Evolutionary conservation across 2,888 invertebrate genomes (phyloP).

Genomic region (Heliconius erato): DNA sequence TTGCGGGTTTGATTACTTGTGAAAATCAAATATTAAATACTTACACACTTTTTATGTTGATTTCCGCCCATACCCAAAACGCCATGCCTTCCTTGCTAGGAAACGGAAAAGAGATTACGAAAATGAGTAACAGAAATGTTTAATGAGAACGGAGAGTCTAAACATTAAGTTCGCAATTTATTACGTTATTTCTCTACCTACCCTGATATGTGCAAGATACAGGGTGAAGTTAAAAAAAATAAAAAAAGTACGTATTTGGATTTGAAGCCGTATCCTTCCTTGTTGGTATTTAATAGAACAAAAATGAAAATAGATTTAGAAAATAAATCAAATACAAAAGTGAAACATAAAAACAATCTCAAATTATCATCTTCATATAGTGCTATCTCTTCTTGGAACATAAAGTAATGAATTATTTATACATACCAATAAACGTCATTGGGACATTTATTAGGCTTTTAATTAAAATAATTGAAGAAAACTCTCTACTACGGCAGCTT

Average conservation of each 20-base stretch:
- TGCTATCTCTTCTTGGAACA: not conserved
- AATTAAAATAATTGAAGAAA: constrained; percentile 50
- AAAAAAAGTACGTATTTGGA: too few species aligned
- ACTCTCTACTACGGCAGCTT: constrained; percentile 23
- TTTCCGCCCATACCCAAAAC: too few species aligned
- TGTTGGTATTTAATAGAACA: too few species aligned
- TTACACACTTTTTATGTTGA: too few species aligned
- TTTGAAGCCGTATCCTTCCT: too few species aligned
- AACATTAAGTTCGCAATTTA: not conserved
- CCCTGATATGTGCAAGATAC: not conserved
- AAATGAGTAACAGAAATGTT: too few species aligned
- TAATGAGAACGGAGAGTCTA: not conserved
- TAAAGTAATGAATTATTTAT: constrained; percentile 47
- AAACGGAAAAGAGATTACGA: too few species aligned
- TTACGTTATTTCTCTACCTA: not conserved
- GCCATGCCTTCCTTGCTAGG: too few species aligned
- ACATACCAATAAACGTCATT: constrained; percentile 41
- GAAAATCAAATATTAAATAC: too few species aligned
- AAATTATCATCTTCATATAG: not conserved
- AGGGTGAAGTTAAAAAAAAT: not conserved
- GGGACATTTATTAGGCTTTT: constrained; percentile 50
- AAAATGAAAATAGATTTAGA: not conserved
- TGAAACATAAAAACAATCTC: not conserved
- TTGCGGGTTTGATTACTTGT: too few species aligned
- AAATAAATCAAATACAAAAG: not conserved